phyloP scores from a whole-genome alignment of 1,140 invertebrate genomes.

The Bombus soroeensis region DNA sequence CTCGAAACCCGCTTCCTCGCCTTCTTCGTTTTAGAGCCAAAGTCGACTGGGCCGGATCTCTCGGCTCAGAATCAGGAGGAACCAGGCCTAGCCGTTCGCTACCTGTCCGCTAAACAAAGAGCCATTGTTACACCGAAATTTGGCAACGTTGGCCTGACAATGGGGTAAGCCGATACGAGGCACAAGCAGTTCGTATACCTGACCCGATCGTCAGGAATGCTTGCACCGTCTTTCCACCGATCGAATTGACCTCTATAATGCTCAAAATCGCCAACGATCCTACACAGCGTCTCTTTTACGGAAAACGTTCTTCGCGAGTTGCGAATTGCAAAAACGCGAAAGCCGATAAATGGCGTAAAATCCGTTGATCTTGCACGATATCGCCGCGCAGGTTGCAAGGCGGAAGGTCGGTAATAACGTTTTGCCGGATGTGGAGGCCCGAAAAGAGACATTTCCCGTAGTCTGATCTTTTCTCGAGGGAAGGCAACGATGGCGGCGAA shows the following conservation, averaged over 20 bases:
- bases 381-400: conserved; percentile 5
- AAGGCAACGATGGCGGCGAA: conserved; percentile 18
- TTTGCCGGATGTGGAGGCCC: conserved; percentile 50
- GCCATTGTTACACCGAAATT: conserved; percentile 72
- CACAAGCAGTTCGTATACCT: conserved; percentile 56
- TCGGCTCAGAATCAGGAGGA: not conserved
- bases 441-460: not conserved
- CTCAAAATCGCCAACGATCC: accelerated
- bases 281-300: too few relatives aligned
- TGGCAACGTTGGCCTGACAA: conserved; percentile 72
- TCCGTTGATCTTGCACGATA: not conserved
- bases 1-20: not conserved
- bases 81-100: conserved; percentile 15
- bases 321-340: too few relatives aligned
- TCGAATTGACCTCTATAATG: too few relatives aligned
- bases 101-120: conserved; percentile 66
- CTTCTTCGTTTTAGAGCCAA: conserved; percentile 33
- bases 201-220: conserved; percentile 52
- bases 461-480: not conserved
- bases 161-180: conserved; percentile 74
- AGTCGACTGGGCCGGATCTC: conserved; percentile 19
- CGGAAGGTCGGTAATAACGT: conserved; percentile 56
- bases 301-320: too few relatives aligned
- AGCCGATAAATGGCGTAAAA: not conserved
- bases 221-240: conserved; percentile 11